These are phyloP conservation scores for Pristionchus entomophagus DNA, from an alignment of 2,888 invertebrate species.

Conservation along the genomic window DNA sequence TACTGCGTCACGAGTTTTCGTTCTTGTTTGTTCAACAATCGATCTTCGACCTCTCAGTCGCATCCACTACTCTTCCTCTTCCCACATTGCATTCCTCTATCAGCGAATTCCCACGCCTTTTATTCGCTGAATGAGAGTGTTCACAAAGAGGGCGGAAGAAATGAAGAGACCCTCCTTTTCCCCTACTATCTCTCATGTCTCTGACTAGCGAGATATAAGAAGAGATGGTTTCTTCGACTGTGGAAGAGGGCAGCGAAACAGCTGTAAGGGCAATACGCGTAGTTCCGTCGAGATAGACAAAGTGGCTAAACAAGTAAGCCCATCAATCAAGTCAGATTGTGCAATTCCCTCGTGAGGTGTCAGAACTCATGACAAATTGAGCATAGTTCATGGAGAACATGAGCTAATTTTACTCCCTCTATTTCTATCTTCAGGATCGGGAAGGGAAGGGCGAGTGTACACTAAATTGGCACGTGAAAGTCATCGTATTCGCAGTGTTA, in stretches of 20 bases:
- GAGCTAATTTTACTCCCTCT: too few relatives aligned
- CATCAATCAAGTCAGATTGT: neutral
- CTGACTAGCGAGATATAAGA: neutral
- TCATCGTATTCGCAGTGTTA: neutral
- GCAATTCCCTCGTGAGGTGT: neutral
- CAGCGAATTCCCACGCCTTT: constrained; percentile 24
- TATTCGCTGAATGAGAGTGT: neutral
- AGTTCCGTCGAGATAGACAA: neutral
- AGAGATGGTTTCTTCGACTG: neutral
- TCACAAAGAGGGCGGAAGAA: neutral
- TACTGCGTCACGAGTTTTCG: neutral
- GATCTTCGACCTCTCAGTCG: neutral
- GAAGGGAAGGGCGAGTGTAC: neutral
- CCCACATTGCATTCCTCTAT: too few relatives aligned
- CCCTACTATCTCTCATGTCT: neutral
- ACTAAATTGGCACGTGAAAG: neutral
- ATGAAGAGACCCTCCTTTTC: neutral
- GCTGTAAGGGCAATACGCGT: neutral
- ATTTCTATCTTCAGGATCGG: neutral
- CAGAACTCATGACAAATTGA: neutral
- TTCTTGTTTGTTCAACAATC: neutral
- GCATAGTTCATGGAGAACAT: neutral
- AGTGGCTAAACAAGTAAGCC: neutral
- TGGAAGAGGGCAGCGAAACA: neutral
- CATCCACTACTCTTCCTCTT: too few relatives aligned